phyloP scores from a whole-genome alignment of 2,113 vertebrate species.

The Paraplagusia blochii region DNA sequence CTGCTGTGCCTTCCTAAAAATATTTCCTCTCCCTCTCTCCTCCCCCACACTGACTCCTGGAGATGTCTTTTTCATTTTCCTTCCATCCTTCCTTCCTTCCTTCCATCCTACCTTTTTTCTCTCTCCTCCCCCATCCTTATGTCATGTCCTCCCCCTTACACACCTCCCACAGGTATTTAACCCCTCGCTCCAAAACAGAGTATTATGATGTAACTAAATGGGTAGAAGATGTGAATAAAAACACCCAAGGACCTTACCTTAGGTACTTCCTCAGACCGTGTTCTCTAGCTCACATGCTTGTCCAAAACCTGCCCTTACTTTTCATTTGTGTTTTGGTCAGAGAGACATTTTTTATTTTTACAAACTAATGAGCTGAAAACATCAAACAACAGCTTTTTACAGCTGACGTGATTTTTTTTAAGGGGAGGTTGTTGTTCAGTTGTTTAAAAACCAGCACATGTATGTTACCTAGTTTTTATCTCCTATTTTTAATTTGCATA shows the following conservation, averaged over 20 bases:
- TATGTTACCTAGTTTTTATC: neutral
- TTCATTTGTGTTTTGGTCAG: slow-evolving; percentile 64
- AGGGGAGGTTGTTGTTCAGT: slow-evolving; percentile 3
- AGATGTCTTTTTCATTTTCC: slow-evolving; percentile 53
- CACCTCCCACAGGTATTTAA: slow-evolving; percentile 99
- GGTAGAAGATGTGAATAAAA: slow-evolving; percentile 99
- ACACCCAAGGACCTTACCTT: slow-evolving; percentile 97
- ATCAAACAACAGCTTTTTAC: neutral
- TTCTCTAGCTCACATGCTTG: slow-evolving; percentile 64
- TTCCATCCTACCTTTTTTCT: slow-evolving; percentile 37
- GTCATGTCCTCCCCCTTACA: slow-evolving; percentile 81
- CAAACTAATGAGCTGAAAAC: slow-evolving; percentile 2
- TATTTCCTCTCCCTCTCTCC: slow-evolving; percentile 83
- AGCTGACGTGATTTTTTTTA: slow-evolving; percentile 44
- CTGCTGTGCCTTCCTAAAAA: slow-evolving; percentile 90
- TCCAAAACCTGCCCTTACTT: slow-evolving; percentile 49
- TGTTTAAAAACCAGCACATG: neutral
- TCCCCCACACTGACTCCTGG: slow-evolving; percentile 50
- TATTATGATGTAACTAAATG: slow-evolving; percentile 99
- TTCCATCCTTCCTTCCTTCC: slow-evolving; percentile 21
- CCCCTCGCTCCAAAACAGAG: slow-evolving; percentile 97
- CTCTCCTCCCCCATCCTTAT: slow-evolving; percentile 79
- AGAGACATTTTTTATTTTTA: slow-evolving; percentile 12
- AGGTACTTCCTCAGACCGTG: slow-evolving; percentile 92
- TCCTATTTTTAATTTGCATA: slow-evolving; percentile 25